Base-by-base conservation (phyloP, 2,113 vertebrate species). In the Orthonyx spaldingii region DNA sequence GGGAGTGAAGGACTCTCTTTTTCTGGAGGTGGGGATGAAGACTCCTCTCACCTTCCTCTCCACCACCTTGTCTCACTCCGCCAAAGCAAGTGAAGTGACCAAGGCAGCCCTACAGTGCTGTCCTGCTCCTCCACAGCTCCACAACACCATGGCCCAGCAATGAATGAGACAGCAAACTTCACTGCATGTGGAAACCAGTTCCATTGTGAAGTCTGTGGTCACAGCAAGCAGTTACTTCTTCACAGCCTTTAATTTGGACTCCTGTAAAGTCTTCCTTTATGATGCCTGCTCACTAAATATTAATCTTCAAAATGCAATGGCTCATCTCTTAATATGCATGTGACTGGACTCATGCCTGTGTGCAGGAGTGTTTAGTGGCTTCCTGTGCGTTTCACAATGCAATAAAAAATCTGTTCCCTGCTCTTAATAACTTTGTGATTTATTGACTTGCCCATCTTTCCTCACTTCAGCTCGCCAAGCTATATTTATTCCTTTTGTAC, bases 371-470 rank as follows among this genome's bases (percentile, higher is more conserved):
- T 65, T 84, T 46, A 24, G 37, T 30, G 46, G 56, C 57, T 94
- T 95, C 72, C 81, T 79, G 61, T 64, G 41, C 74, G 56, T 90
- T 85, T 93, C 87, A 71, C 81, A 85, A 41, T 60, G 65, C 90
- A 64, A 55, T 82, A 79, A 55, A 93, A 95, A 85, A 87, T 35
- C 52, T 72, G 41, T 27, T 85, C 75, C 44, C 21, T 37, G n/a
- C 56, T 85, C 82, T 85, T 93, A 85, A 93, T 82, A 65, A 89
- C 78, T 89, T 75, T 16, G 21, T 79, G 74, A 97, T 79, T 95
- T 94, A 97, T 82, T 6, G 41, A 69, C 90, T 81, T 79, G 56
- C 57, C 65, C 32, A 9, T 85, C 70, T 78, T 85, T 85, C 74
- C 61, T 82, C 82, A n/a, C 44, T 84, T 64, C 35, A 76, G 32